phyloP scores from a whole-genome alignment of 2,797 vertebrate species.

The Muscicapa striata region DNA sequence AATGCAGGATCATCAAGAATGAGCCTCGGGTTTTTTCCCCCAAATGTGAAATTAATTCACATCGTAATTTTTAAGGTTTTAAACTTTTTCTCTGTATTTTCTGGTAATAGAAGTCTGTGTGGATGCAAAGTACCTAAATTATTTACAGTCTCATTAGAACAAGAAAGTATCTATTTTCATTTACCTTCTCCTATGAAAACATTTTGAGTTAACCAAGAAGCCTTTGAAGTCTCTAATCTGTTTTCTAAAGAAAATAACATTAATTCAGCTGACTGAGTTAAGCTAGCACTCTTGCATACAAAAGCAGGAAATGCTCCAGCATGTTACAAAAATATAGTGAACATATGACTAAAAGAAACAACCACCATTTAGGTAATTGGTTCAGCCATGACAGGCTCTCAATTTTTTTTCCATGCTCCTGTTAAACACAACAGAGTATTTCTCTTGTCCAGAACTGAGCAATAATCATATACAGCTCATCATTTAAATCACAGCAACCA shows the following conservation, averaged over 20 bases:
- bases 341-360: not conserved
- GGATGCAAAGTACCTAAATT: not conserved
- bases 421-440: not conserved
- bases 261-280: slow-evolving; percentile 21
- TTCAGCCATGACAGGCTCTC: not conserved
- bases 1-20: not conserved
- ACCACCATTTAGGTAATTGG: not conserved
- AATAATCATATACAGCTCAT: not conserved
- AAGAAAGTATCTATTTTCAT: slow-evolving; percentile 1
- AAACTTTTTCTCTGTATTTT: not conserved
- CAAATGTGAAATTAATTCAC: not conserved
- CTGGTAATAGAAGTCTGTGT: not conserved
- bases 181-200: not conserved
- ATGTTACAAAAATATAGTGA: not conserved
- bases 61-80: not conserved
- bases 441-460: not conserved
- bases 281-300: slow-evolving; percentile 4
- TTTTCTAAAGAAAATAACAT: slow-evolving; percentile 27
- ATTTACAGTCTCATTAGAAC: not conserved
- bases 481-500: not conserved
- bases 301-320: slow-evolving; percentile 1
- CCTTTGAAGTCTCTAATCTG: slow-evolving; percentile 8
- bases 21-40: accelerated
- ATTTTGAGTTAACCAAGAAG: not conserved
- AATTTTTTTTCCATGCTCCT: not conserved